Evolutionary conservation across 2,797 vertebrate species (phyloP), one percentile per base, ranked within the genome.

Genomic region (Bryconaethiops microstoma): DNA sequence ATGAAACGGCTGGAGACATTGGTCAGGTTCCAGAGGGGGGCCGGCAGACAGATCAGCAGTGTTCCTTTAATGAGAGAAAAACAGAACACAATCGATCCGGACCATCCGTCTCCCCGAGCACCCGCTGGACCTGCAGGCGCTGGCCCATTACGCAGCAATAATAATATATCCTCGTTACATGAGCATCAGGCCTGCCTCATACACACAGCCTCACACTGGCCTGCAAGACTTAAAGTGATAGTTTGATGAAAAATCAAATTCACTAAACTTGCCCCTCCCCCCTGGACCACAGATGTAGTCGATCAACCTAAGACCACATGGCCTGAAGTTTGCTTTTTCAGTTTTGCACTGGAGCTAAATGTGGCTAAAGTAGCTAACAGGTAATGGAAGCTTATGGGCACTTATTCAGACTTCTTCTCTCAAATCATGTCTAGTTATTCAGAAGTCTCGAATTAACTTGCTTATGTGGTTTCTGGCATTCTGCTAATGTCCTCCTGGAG

Each of bases 101-200:
- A 45, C 40, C 72, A 19, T 67, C 35, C 21, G 60, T 73, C 74
- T 72, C 75, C 35, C 42, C 14, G 57, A 70, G 25, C 29, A 29
- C 25, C 25, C 29, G 35, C 50, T 55, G 62, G 52, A 52, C 80
- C 52, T 10, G 21, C 25, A 73, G 74, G 55, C 68, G 13, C 69
- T 67, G 60, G 35, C 25, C 45, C 65, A 23, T 76, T 74, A 64
- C 42, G 19, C 69, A 72, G 68, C 68, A 50, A 74, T 60, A 78
- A 77, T 77, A 67, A 82, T 67, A 78, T 16, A 7, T 67, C 65
- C 62, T 82, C 42, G 72, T 78, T 78, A 74, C 35, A 62, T 60
- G 70, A 68, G 52, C 17, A 25, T 48, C 50, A 77, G 48, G 14
- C 10, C 57, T 5, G 48, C 55, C 42, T 70, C 45, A 42, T 17